Evolutionary conservation across 2,888 invertebrate genomes (phyloP).

Genomic region (Lampropteryx suffumata): DNA sequence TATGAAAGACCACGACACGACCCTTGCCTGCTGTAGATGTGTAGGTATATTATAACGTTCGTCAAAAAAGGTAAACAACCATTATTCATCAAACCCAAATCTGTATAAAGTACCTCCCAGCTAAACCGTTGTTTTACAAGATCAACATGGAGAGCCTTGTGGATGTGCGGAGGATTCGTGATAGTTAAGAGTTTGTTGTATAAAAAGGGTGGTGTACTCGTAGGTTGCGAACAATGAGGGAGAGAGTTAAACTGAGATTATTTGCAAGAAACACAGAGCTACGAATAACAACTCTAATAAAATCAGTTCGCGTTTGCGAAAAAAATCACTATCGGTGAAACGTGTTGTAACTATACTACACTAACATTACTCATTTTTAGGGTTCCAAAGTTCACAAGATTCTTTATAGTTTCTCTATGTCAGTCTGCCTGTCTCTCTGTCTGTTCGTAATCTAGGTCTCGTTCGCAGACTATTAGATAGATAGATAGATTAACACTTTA

Average conservation of each 20-base stretch:
- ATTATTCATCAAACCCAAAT: slow-evolving; percentile 24
- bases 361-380: no score
- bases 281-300: slow-evolving; percentile 46
- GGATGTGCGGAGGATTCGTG: slow-evolving; percentile 7
- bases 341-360: no score
- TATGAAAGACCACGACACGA: slow-evolving; percentile 26
- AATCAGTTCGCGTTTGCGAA: neutral
- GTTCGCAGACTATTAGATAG: no score
- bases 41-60: slow-evolving; percentile 8
- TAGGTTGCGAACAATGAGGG: neutral
- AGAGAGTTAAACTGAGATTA: slow-evolving; percentile 11
- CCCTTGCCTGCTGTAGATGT: slow-evolving; percentile 23
- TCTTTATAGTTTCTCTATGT: no score
- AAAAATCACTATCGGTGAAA: no score
- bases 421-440: no score
- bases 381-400: no score
- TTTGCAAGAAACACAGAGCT: slow-evolving; percentile 45
- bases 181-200: slow-evolving; percentile 22
- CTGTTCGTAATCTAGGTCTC: no score
- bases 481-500: no score
- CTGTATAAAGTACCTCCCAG: slow-evolving; percentile 14
- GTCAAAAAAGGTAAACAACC: slow-evolving; percentile 26
- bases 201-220: slow-evolving; percentile 37
- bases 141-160: slow-evolving; percentile 6
- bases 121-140: slow-evolving; percentile 12